Conservation (phyloP, 1,140 invertebrate genomes). For the Zelostemma sp. region DNA sequence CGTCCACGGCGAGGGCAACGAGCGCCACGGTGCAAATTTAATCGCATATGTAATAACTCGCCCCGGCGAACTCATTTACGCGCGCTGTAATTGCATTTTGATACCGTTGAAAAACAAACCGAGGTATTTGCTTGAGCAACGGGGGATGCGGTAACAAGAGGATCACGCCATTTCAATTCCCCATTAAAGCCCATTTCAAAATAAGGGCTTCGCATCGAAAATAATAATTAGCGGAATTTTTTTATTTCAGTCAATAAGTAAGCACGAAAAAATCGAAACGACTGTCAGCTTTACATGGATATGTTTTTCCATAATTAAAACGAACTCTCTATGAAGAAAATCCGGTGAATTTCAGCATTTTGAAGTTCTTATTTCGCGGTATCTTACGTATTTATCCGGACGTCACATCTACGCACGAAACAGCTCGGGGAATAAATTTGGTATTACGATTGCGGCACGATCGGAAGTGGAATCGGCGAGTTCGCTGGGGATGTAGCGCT, state of each 20-base stretch:
- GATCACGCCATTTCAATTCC: neutral
- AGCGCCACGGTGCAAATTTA: slow-evolving; percentile 40
- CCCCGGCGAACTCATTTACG: slow-evolving; percentile 44
- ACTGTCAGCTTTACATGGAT: too few relatives aligned
- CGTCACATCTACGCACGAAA: slow-evolving; percentile 25
- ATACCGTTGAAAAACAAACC: slow-evolving; percentile 47
- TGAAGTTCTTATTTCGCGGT: too few relatives aligned
- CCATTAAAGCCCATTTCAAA: neutral
- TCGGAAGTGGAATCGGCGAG: slow-evolving; percentile 34
- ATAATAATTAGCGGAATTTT: too few relatives aligned
- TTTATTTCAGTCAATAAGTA: too few relatives aligned
- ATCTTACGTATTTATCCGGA: neutral
- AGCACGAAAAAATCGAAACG: too few relatives aligned
- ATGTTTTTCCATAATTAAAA: too few relatives aligned
- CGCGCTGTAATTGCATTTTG: slow-evolving; percentile 46
- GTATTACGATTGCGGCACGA: slow-evolving; percentile 37
- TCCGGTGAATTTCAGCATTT: too few relatives aligned
- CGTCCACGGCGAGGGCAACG: slow-evolving; percentile 2
- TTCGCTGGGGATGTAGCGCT: slow-evolving; percentile 36
- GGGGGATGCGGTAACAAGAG: neutral
- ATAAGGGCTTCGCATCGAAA: too few relatives aligned
- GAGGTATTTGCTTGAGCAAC: slow-evolving; percentile 32
- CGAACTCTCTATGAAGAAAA: too few relatives aligned
- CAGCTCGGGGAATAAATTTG: slow-evolving; percentile 31
- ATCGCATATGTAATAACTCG: slow-evolving; percentile 48